Conservation (phyloP, 1,140 invertebrate species). For the Psix sp. region DNA sequence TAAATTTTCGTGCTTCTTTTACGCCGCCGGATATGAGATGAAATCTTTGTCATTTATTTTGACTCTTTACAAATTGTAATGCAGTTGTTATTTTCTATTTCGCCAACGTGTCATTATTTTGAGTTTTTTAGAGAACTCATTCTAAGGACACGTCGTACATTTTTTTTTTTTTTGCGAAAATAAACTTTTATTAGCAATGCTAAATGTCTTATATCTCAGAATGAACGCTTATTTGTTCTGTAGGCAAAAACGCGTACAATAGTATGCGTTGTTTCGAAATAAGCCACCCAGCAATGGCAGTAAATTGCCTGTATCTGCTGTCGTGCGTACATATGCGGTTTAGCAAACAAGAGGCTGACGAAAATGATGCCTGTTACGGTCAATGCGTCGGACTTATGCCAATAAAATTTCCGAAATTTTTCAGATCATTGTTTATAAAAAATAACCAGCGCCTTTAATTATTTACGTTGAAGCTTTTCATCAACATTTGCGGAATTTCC, state of each 20-base stretch:
- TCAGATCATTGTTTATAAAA: no score
- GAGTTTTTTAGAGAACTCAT: no score
- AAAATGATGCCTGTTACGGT: slow-evolving; percentile 50
- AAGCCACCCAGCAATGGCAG: slow-evolving; percentile 52
- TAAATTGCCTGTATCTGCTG: slow-evolving; percentile 58
- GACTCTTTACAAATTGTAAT: no score
- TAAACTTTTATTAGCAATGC: slow-evolving; percentile 31
- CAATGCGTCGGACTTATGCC: slow-evolving; percentile 8
- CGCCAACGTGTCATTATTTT: no score
- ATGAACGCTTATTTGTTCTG: slow-evolving; percentile 46
- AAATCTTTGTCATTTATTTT: no score
- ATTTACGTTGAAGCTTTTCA: no score
- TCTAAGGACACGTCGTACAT: no score
- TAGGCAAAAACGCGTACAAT: slow-evolving; percentile 52
- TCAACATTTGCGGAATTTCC: no score
- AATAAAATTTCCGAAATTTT: slow-evolving; percentile 19
- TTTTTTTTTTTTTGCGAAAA: no score
- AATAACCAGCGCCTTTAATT: neutral
- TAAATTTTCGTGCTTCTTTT: no score
- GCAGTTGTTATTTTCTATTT: no score
- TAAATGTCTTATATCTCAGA: slow-evolving; percentile 45
- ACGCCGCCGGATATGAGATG: no score
- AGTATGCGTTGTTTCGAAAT: slow-evolving; percentile 56
- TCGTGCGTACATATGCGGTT: slow-evolving; percentile 52
- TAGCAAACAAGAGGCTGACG: slow-evolving; percentile 52